Conservation (phyloP, 1,140 invertebrate species). For the Pantala flavescens region DNA sequence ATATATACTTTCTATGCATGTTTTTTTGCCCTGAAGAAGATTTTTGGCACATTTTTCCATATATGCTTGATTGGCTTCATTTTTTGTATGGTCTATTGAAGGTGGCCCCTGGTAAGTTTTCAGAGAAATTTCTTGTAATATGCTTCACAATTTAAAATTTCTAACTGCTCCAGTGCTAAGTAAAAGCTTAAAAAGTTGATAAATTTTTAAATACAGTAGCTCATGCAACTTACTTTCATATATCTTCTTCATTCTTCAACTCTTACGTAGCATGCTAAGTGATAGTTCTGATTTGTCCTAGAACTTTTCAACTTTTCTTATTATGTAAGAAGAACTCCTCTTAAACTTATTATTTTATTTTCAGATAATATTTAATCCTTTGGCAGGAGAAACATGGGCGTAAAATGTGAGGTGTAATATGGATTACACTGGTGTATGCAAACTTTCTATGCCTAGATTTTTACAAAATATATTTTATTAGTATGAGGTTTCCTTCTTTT, state of each 20-base stretch:
- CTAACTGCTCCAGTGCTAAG: background rate
- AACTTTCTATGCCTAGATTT: too few relatives aligned
- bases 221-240: background rate
- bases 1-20: background rate
- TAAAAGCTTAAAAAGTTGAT: background rate
- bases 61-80: background rate
- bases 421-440: background rate
- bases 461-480: too few relatives aligned
- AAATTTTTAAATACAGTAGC: background rate
- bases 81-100: background rate
- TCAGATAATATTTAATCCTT: background rate
- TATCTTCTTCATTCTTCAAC: background rate
- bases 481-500: too few relatives aligned
- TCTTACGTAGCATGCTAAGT: background rate
- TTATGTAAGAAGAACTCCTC: background rate
- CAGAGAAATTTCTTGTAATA: background rate
- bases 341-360: background rate
- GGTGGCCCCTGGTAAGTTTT: constrained; percentile 3
- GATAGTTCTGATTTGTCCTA: background rate
- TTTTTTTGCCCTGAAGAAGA: background rate
- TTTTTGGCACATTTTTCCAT: background rate
- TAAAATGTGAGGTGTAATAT: background rate
- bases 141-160: background rate
- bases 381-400: background rate
- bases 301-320: background rate